These are phyloP conservation scores for Eupeodes corollae DNA, from an alignment of 1,140 invertebrate genomes.

Conservation along the genomic window DNA sequence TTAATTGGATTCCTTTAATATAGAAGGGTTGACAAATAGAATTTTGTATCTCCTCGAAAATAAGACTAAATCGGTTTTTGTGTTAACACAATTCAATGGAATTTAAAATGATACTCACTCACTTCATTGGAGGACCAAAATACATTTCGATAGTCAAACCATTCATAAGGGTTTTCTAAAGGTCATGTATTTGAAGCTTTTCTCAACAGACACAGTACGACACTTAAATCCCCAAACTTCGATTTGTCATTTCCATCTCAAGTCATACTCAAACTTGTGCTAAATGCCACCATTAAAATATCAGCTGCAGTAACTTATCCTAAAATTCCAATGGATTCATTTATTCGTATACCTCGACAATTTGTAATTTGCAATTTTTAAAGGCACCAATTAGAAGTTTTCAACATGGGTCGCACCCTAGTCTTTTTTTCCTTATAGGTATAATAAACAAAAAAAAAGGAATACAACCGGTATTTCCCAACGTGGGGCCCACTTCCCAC, in stretches of 20 bases:
- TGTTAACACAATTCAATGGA: no score
- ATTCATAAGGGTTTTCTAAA: constrained; percentile 17
- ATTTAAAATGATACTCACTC: constrained; percentile 14
- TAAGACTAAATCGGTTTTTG: no score
- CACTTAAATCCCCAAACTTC: constrained; percentile 4
- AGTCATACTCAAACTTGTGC: constrained; percentile 16
- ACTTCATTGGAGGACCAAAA: constrained; percentile 16
- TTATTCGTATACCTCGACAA: constrained; percentile 24
- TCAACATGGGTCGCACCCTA: no score
- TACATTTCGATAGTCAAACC: constrained; percentile 18
- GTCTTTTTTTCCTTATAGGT: no score
- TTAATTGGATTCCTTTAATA: no score
- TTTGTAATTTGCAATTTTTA: no score
- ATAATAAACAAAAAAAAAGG: no score
- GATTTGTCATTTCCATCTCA: constrained; percentile 10
- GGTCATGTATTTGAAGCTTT: constrained; percentile 24
- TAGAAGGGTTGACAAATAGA: no score
- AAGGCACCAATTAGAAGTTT: no score
- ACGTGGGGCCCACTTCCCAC: no score
- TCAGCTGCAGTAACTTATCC: constrained; percentile 21
- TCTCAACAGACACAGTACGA: constrained; percentile 17
- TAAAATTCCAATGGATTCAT: constrained; percentile 8
- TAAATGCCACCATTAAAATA: constrained; percentile 21
- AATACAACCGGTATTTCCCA: no score
- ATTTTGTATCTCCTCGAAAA: no score